phyloP scores from a whole-genome alignment of 2,113 vertebrate genomes.

The Chaenocephalus aceratus region DNA sequence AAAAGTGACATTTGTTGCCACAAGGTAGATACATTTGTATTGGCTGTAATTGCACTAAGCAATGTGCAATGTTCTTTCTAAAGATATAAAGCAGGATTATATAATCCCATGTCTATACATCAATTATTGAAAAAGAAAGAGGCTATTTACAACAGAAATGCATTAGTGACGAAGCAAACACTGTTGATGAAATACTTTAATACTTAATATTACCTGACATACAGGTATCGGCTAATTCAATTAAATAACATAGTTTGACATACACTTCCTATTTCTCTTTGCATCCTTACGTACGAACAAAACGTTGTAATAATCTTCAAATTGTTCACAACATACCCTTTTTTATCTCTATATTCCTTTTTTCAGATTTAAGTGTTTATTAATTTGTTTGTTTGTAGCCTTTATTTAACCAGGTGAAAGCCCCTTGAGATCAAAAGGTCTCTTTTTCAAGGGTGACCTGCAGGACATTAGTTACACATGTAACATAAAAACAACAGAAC shows the following conservation, averaged over 20 bases:
- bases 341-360: background rate
- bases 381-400: too few species aligned
- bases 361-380: background rate
- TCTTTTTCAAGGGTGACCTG: too few species aligned
- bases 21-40: constrained; percentile 36
- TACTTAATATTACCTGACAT: background rate
- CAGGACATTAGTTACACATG: too few species aligned
- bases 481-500: too few species aligned
- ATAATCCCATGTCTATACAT: background rate
- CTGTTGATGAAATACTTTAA: background rate
- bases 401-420: too few species aligned
- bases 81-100: constrained; percentile 12
- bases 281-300: background rate
- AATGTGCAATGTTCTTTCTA: background rate
- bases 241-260: background rate
- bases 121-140: constrained; percentile 1
- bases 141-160: background rate
- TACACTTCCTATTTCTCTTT: background rate
- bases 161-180: background rate
- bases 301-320: background rate
- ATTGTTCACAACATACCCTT: background rate
- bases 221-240: background rate
- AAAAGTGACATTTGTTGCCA: constrained; percentile 44
- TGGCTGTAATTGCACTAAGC: constrained; percentile 12
- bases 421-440: too few species aligned